A percentile compares a stretch with the other conserved stretches of the same genome.
phyloP scores from a whole-genome alignment of 1,140 invertebrate genomes.

The Drosophila tropicalis region DNA sequence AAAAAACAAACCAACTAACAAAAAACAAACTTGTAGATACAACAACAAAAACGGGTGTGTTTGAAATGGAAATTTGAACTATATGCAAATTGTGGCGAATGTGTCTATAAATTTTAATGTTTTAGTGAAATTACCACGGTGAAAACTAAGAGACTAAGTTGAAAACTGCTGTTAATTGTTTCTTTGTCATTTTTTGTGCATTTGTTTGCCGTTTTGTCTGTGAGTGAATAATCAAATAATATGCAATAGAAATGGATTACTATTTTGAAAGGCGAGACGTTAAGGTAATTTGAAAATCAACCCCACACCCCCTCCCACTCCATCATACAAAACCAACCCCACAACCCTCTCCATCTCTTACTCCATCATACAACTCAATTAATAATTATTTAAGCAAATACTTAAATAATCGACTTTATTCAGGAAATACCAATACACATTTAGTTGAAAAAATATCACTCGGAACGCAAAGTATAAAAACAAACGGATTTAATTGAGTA shows the following conservation, averaged over 20 bases:
- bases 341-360: conserved; percentile 1
- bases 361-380: background rate
- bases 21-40: background rate
- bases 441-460: background rate
- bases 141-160: conserved; percentile 60
- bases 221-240: conserved; percentile 42
- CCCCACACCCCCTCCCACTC: conserved; percentile 16
- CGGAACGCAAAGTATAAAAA: too few relatives aligned
- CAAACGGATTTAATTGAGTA: too few relatives aligned
- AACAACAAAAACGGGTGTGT: conserved; percentile 70
- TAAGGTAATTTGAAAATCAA: conserved; percentile 51
- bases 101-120: conserved; percentile 70
- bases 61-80: conserved; percentile 70
- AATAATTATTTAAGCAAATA: background rate
- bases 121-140: conserved; percentile 73
- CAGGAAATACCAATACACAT: background rate
- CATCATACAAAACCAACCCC: background rate
- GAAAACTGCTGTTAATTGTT: conserved; percentile 56
- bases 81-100: conserved; percentile 70
- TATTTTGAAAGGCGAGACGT: conserved; percentile 63
- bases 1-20: conserved; percentile 25
- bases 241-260: conserved; percentile 67
- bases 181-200: conserved; percentile 7
- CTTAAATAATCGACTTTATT: background rate
- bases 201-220: conserved; percentile 13